Percentiles rank a stretch among this genome's conserved stretches.
Conservation (phyloP, 1,140 invertebrate species). For the Drosophila sp. region DNA sequence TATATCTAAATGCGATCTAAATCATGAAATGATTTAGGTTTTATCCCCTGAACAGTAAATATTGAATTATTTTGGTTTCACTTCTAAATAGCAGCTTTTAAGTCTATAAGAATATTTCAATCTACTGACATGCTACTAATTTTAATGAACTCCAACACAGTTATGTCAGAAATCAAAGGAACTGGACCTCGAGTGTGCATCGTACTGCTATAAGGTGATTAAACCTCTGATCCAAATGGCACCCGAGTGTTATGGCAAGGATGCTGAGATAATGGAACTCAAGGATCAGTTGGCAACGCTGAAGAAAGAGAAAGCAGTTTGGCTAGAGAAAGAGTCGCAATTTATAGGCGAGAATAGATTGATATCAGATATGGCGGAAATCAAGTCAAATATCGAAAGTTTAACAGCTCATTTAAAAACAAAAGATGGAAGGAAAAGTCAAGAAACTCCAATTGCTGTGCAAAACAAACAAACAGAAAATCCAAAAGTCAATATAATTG, state of each 20-base stretch:
- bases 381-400: background rate
- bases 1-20: no score
- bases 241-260: conserved; percentile 1
- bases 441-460: background rate
- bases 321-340: background rate
- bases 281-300: conserved; percentile 6
- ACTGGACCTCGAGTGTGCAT: background rate
- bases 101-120: no score
- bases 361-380: background rate
- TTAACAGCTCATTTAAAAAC: background rate
- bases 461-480: background rate
- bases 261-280: background rate
- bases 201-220: background rate
- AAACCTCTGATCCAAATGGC: conserved; percentile 9
- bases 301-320: background rate
- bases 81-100: no score
- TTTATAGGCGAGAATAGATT: background rate
- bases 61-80: no score
- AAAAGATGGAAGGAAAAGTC: background rate
- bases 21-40: no score
- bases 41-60: no score
- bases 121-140: no score
- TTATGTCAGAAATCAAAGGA: background rate
- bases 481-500: background rate
- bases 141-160: background rate